Conservation (phyloP, 2,113 vertebrate genomes). For the Elaphurus davidianus region DNA sequence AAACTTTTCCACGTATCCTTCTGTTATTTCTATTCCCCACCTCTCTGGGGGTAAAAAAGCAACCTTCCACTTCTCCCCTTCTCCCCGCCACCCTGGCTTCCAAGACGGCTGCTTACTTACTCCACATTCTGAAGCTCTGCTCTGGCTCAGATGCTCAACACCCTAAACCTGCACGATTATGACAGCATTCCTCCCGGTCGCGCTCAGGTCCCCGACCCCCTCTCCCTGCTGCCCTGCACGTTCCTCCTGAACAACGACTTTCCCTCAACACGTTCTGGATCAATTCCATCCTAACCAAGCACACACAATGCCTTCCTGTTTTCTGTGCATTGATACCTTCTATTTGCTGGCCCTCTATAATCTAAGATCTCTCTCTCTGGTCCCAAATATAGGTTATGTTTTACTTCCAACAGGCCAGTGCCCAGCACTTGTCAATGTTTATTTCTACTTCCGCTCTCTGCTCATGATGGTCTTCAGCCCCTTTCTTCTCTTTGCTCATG, state of each 20-base stretch:
- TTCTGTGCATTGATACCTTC: fast-evolving
- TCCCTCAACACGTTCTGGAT: neutral
- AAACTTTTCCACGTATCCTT: neutral
- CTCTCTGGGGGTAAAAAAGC: neutral
- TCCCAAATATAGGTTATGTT: neutral
- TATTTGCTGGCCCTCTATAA: neutral
- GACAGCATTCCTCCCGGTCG: neutral
- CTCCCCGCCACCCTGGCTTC: no score
- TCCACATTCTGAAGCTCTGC: neutral
- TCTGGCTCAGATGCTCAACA: neutral
- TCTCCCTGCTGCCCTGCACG: neutral
- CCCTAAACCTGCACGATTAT: neutral
- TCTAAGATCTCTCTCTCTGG: neutral
- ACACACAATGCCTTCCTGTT: neutral
- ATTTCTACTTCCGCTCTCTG: neutral
- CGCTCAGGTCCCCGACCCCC: neutral
- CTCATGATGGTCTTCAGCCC: neutral
- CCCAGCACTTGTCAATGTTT: neutral
- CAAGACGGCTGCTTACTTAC: neutral
- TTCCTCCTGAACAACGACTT: neutral
- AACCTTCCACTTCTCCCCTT: no score
- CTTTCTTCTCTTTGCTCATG: neutral
- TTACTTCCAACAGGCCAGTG: neutral
- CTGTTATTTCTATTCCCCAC: neutral
- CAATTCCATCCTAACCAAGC: neutral